Percentiles rank a stretch among this genome's conserved stretches.
These are phyloP conservation scores for Blennius ocellaris DNA, from an alignment of 2,113 vertebrate genomes.

Conservation along the genomic window DNA sequence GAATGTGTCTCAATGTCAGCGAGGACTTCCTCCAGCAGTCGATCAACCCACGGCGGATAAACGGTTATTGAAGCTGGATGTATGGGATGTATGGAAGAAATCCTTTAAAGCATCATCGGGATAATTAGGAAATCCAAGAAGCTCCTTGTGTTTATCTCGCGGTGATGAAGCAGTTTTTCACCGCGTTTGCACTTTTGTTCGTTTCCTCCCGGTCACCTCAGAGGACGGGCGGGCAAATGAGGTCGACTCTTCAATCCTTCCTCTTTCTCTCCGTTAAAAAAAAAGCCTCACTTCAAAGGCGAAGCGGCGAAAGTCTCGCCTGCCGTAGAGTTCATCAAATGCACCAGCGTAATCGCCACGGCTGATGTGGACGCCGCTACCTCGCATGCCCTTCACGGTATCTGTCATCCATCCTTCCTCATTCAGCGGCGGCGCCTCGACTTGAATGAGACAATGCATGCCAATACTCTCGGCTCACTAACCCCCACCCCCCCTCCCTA, in stretches of 20 bases:
- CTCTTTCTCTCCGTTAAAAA: background rate
- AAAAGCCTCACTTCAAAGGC: constrained; percentile 17
- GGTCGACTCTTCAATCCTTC: background rate
- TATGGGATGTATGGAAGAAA: too few relatives aligned
- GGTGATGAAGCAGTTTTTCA: constrained; percentile 5
- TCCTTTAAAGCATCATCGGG: too few relatives aligned
- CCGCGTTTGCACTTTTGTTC: background rate
- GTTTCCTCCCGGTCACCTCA: background rate
- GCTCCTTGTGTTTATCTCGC: too few relatives aligned
- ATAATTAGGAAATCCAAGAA: too few relatives aligned
- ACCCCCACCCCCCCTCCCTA: background rate
- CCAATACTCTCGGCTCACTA: constrained; percentile 59
- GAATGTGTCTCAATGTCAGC: too few relatives aligned
- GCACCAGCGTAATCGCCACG: constrained; percentile 4
- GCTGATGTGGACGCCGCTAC: constrained; percentile 41
- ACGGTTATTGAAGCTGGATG: too few relatives aligned
- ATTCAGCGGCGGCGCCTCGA: constrained; percentile 47
- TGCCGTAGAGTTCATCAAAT: constrained; percentile 25
- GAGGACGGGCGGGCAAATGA: background rate
- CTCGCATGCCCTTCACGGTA: constrained; percentile 69
- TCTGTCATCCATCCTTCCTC: constrained; percentile 60
- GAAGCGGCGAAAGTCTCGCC: constrained; percentile 8
- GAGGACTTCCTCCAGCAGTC: too few relatives aligned
- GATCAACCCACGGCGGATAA: too few relatives aligned
- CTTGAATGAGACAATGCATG: constrained; percentile 66